Evolutionary conservation across 2,888 invertebrate genomes (phyloP).

Genomic region (Ennomos erosarius): DNA sequence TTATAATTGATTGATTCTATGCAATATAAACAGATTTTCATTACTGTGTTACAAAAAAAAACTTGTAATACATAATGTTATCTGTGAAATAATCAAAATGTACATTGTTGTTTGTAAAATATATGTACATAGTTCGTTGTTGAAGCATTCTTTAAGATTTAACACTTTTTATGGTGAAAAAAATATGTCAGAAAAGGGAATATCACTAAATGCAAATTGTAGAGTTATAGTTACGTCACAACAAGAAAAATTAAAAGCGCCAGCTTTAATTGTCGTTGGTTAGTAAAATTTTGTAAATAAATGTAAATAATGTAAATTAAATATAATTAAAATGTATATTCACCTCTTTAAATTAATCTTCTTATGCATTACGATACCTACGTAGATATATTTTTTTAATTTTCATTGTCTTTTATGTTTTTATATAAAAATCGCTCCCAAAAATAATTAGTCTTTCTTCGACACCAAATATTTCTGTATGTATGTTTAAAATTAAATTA

Average conservation of each 20-base stretch:
- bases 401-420: constrained; percentile 46
- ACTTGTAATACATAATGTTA: too few species aligned
- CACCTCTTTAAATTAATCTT: constrained; percentile 54
- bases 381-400: constrained; percentile 67
- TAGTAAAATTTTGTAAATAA: constrained; percentile 62
- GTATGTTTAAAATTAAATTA: constrained; percentile 51
- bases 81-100: too few species aligned
- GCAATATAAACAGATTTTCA: too few species aligned
- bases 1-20: too few species aligned
- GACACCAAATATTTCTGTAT: constrained; percentile 62
- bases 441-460: constrained; percentile 57
- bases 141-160: neutral
- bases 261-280: constrained; percentile 58
- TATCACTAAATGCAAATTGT: neutral
- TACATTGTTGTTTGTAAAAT: too few species aligned
- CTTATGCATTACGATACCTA: constrained; percentile 37
- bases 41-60: too few species aligned
- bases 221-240: neutral
- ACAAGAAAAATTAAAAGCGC: constrained; percentile 9
- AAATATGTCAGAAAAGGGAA: neutral
- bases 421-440: constrained; percentile 58
- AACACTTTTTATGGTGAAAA: neutral
- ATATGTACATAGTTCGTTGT: too few species aligned
- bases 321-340: constrained; percentile 66
- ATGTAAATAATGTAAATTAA: constrained; percentile 71